phyloP scores from a whole-genome alignment of 2,797 vertebrate genomes.

The Lacerta bilineata region DNA sequence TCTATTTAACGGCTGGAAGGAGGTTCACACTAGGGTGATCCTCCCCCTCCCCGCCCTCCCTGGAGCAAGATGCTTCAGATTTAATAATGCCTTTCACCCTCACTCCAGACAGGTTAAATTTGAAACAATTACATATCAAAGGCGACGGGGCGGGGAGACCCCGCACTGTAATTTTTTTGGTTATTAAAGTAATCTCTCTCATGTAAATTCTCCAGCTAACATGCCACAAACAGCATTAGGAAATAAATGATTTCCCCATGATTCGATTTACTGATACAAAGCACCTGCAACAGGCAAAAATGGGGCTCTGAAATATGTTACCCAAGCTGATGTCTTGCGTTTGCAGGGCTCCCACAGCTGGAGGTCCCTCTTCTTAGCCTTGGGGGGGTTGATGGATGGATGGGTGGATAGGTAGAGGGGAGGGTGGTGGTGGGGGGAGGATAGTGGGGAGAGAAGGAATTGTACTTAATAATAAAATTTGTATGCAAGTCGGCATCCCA shows the following conservation, averaged over 20 bases:
- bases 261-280: slow-evolving; percentile 91
- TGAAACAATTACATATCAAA: slow-evolving; percentile 94
- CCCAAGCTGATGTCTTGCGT: slow-evolving; percentile 82
- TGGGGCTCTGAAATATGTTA: slow-evolving; percentile 92
- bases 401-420: slow-evolving; percentile 64
- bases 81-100: slow-evolving; percentile 80
- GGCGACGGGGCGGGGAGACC: slow-evolving; percentile 88
- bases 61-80: slow-evolving; percentile 74
- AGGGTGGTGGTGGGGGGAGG: slow-evolving; percentile 54
- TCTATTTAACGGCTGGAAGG: slow-evolving; percentile 73
- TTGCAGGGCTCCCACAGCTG: slow-evolving; percentile 66
- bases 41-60: slow-evolving; percentile 74
- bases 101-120: slow-evolving; percentile 90
- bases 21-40: slow-evolving; percentile 74
- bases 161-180: slow-evolving; percentile 90
- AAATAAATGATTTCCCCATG: slow-evolving; percentile 90
- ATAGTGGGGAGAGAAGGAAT: slow-evolving; percentile 70
- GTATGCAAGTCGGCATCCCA: slow-evolving; percentile 85
- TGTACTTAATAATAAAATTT: slow-evolving; percentile 88
- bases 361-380: slow-evolving; percentile 69
- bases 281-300: slow-evolving; percentile 84
- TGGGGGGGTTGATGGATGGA: slow-evolving; percentile 63
- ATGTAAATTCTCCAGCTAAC: slow-evolving; percentile 85
- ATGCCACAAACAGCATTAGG: slow-evolving; percentile 88
- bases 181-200: slow-evolving; percentile 95